Percentiles rank a stretch among this genome's conserved stretches.
Evolutionary conservation across 2,113 vertebrate species (phyloP).

Genomic region (Psittacara wagleri): DNA sequence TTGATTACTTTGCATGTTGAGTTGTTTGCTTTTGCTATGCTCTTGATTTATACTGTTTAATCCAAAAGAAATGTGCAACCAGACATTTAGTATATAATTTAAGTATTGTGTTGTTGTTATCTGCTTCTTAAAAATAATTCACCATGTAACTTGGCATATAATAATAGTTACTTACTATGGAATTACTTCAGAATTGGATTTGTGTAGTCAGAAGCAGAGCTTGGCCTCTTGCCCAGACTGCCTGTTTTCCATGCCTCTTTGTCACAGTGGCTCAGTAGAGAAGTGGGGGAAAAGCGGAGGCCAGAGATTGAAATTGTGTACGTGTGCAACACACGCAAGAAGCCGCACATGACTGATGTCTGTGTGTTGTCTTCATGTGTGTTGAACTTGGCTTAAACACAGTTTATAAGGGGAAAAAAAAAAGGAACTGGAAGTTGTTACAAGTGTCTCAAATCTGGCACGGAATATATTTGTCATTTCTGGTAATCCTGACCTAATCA

Average conservation of each 20-base stretch:
- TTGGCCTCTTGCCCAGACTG: conserved; percentile 31
- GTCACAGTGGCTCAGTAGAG: background rate
- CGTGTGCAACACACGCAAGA: background rate
- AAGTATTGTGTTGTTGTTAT: conserved; percentile 33
- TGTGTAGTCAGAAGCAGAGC: conserved; percentile 18
- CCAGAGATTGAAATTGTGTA: background rate
- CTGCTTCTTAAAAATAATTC: conserved; percentile 60
- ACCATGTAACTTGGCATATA: conserved; percentile 38
- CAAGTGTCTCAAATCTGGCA: background rate
- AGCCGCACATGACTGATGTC: background rate
- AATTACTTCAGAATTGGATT: conserved; percentile 47
- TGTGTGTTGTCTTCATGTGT: background rate
- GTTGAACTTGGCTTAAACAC: background rate
- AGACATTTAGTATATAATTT: conserved; percentile 42
- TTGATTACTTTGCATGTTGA: background rate
- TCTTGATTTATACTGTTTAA: conserved; percentile 16
- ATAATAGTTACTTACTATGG: conserved; percentile 26
- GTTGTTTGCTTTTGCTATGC: background rate
- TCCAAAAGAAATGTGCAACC: conserved; percentile 19
- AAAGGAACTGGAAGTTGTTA: background rate
- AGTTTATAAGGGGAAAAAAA: background rate
- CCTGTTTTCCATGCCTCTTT: background rate
- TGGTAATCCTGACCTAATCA: background rate
- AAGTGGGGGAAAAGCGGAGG: background rate
- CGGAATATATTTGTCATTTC: background rate